Conservation (phyloP, 1,140 invertebrate genomes). For the Drosophila trapezifrons region DNA sequence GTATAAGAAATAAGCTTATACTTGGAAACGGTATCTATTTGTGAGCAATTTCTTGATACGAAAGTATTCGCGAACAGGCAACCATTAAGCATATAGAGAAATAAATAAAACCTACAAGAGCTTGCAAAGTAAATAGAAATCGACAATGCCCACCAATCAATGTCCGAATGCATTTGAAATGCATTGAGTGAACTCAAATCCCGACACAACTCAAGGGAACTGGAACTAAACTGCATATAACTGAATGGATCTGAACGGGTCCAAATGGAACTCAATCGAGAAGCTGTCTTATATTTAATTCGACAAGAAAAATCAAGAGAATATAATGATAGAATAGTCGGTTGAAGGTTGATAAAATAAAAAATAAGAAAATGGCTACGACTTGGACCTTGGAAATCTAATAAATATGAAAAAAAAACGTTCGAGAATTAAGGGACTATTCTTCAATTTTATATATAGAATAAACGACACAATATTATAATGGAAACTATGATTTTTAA, state of each 20-base stretch:
- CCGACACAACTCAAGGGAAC: conserved; percentile 7
- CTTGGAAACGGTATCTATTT: no score
- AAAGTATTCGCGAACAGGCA: background rate
- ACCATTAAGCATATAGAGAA: background rate
- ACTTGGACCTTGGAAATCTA: background rate
- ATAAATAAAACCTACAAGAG: background rate
- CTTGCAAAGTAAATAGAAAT: conserved; percentile 5
- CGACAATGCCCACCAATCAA: conserved; percentile 22
- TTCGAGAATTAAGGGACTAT: no score
- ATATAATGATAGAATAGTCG: background rate
- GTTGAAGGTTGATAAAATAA: background rate
- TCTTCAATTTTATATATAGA: no score
- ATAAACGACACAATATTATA: no score
- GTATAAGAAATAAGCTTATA: no score
- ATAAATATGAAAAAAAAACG: no score
- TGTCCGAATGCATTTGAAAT: conserved; percentile 37
- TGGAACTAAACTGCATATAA: conserved; percentile 17
- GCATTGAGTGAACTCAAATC: conserved; percentile 16
- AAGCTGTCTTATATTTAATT: background rate
- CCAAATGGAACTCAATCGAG: conserved; percentile 12
- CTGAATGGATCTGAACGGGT: conserved; percentile 8
- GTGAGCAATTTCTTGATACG: background rate
- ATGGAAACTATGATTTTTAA: background rate
- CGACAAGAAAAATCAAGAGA: conserved; percentile 1
- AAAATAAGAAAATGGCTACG: background rate